phyloP scores from a whole-genome alignment of 2,797 vertebrate genomes.

The Rhyacichthys aspro region DNA sequence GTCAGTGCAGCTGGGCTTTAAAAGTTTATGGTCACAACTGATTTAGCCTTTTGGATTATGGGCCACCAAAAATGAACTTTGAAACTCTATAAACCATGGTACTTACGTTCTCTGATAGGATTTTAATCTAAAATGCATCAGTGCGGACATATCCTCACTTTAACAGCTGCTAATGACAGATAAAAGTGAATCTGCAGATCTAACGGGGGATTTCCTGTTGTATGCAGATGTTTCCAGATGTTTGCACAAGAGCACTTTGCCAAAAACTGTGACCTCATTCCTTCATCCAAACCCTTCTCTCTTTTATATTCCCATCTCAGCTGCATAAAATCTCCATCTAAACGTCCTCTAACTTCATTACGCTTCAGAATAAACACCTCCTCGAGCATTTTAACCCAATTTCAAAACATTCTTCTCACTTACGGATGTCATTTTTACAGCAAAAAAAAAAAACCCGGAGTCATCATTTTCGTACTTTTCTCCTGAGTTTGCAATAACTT shows the following conservation, averaged over 20 bases:
- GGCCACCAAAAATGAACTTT: too few species aligned
- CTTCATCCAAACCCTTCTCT: conserved; percentile 22
- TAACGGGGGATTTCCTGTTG: conserved; percentile 60
- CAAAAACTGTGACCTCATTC: conserved; percentile 56
- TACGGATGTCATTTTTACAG: conserved; percentile 12
- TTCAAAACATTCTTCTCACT: conserved; percentile 11
- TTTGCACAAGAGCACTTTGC: neutral
- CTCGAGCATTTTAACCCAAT: neutral
- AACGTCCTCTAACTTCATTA: conserved; percentile 1
- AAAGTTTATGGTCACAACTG: too few species aligned
- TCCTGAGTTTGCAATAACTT: conserved; percentile 26
- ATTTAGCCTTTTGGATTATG: too few species aligned
- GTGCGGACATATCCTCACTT: neutral
- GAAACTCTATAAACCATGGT: too few species aligned
- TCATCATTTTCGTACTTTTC: conserved; percentile 19
- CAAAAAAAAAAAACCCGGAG: neutral
- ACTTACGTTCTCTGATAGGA: neutral
- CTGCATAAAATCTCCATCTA: conserved; percentile 14
- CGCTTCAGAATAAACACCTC: neutral
- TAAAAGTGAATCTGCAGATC: conserved; percentile 36
- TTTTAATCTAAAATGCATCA: neutral
- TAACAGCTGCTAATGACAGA: conserved; percentile 2
- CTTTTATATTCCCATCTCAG: conserved; percentile 4
- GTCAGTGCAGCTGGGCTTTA: too few species aligned
- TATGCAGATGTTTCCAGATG: conserved; percentile 65